Conservation (phyloP, 2,888 invertebrate species). For the Argyresthia goedartella region DNA sequence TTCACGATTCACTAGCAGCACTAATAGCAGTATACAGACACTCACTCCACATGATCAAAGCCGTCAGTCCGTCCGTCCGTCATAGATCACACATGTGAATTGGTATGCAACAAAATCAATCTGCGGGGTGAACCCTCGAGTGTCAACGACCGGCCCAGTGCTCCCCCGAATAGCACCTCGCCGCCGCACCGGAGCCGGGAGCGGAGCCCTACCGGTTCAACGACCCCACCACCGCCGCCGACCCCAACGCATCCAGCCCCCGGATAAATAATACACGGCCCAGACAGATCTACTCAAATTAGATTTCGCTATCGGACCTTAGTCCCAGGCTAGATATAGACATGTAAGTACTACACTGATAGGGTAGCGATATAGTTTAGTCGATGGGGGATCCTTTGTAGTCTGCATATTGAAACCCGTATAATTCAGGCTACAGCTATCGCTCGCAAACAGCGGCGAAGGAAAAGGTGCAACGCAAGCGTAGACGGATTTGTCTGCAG, state of each 20-base stretch:
- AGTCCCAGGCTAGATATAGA: no score
- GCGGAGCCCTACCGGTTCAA: constrained; percentile 56
- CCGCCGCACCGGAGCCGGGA: constrained; percentile 33
- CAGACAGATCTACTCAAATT: background rate
- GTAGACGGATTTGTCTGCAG: background rate
- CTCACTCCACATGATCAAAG: background rate
- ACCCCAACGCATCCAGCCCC: constrained; percentile 29
- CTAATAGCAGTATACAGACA: no score
- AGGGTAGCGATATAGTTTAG: background rate
- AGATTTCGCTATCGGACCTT: no score
- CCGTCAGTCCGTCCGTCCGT: background rate
- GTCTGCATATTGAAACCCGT: background rate
- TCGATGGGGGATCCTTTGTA: background rate
- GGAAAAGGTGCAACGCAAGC: background rate
- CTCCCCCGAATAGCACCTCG: constrained; percentile 37
- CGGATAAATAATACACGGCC: background rate
- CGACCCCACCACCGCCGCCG: constrained; percentile 33
- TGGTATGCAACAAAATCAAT: constrained; percentile 35
- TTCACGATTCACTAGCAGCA: no score
- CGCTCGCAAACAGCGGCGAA: background rate
- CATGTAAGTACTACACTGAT: no score
- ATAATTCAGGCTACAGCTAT: background rate
- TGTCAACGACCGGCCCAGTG: constrained; percentile 60
- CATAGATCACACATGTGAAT: background rate
- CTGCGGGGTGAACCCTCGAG: constrained; percentile 32